These are phyloP conservation scores for Petroica traversi DNA, from an alignment of 2,113 vertebrate species.

Conservation along the genomic window DNA sequence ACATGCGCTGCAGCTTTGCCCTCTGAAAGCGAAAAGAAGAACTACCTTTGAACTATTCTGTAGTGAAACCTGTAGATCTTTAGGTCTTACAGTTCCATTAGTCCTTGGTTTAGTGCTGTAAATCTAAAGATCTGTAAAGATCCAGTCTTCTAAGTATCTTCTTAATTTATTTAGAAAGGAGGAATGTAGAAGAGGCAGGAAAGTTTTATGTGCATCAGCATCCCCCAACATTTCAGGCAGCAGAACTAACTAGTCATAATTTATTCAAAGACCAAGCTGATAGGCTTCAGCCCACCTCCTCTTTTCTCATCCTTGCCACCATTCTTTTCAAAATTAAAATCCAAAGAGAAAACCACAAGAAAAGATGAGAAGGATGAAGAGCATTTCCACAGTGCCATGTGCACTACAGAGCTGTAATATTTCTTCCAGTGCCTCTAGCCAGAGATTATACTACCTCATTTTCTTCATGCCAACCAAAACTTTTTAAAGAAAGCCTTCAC, in stretches of 20 bases:
- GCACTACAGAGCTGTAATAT: background rate
- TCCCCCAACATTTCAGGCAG: background rate
- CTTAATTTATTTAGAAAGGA: constrained; percentile 2
- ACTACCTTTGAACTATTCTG: background rate
- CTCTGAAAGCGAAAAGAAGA: background rate
- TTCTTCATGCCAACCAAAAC: background rate
- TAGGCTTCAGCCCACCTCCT: constrained; percentile 55
- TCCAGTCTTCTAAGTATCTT: background rate
- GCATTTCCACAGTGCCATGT: background rate
- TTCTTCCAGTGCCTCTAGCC: background rate
- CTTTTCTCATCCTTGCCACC: constrained; percentile 44
- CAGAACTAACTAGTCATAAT: constrained; percentile 43
- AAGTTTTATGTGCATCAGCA: constrained; percentile 1
- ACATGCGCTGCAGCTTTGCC: background rate
- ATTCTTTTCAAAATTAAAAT: constrained; percentile 59
- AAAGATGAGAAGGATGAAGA: constrained; percentile 25
- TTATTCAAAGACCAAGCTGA: constrained; percentile 51
- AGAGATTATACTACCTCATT: background rate
- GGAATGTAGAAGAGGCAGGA: background rate
- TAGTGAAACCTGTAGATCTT: background rate
- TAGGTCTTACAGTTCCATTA: background rate
- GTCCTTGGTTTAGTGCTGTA: background rate
- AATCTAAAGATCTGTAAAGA: background rate
- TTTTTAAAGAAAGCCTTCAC: background rate
- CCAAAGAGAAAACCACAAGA: constrained; percentile 46